Base-by-base conservation (phyloP, 2,113 vertebrate species). In the Tupaia tana region DNA sequence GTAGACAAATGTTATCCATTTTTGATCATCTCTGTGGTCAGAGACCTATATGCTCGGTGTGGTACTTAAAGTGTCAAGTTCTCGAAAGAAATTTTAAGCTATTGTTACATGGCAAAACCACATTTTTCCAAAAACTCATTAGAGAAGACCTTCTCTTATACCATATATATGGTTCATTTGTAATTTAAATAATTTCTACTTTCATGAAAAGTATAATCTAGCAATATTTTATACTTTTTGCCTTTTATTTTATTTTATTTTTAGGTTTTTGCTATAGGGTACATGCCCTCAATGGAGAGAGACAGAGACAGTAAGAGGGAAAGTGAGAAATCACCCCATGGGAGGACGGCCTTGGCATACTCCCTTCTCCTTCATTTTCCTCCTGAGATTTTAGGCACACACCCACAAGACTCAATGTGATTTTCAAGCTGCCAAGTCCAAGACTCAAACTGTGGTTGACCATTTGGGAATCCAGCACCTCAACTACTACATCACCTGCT, bases 171-270 rank as follows among this genome's bases (percentile, higher is more conserved):
- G 79, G 63, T 12, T 85, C 27, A 59, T 79, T 82, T 71, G 24
- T 58, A 54, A 22, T 95, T 84, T 59, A 89, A 95, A 85, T 74
- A 0, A 69, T 64, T 89, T 95, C 54, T 89, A 83, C 63, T 96
- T 92, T 93, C 67, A 87, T 91, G 64, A 82, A 85, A 93, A 91
- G 24, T 2, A 78, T 91, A 96, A 78, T 92, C 71, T 94, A 89
- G 52, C 8, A 43, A 90, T 67, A 78, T 93, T 16, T 14, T 29
- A 79, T 13, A 34, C 15, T 59, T 71, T 64, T 95, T 79, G 52
- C 84, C 95, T n/a, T 82, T 78, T 31, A 43, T 43, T 43, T 43
- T 43, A 95, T n/a, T 82, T 78, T 31, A 43, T 43, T 43, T 43
- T 43, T 43, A 43, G 43, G 43, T 43, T 43, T 43, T 43, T 43